These are phyloP conservation scores for Gadopsis marmoratus DNA, from an alignment of 2,797 vertebrate species.

Conservation along the genomic window DNA sequence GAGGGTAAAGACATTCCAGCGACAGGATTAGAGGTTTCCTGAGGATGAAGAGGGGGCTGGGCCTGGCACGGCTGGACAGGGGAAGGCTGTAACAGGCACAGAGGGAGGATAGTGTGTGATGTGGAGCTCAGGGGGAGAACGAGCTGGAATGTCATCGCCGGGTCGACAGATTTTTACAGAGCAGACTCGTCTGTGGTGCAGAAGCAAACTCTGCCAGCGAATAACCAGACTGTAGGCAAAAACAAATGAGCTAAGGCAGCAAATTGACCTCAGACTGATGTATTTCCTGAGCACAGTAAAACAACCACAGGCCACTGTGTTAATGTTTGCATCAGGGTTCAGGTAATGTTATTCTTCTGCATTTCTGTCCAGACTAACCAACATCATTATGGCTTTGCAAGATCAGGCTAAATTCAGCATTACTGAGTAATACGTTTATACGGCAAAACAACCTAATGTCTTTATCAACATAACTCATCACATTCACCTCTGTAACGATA, in stretches of 20 bases:
- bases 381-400: constrained; percentile 14
- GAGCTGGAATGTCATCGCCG: constrained; percentile 43
- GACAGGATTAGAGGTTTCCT: constrained; percentile 72
- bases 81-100: constrained; percentile 60
- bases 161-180: constrained; percentile 54
- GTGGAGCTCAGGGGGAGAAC: constrained; percentile 50
- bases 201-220: constrained; percentile 57
- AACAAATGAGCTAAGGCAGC: constrained; percentile 67
- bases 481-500: neutral
- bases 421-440: neutral
- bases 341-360: constrained; percentile 49
- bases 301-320: constrained; percentile 45
- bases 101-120: constrained; percentile 65
- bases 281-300: constrained; percentile 54
- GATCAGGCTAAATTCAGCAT: neutral
- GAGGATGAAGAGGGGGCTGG: constrained; percentile 35
- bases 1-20: constrained; percentile 55
- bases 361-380: constrained; percentile 35
- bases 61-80: constrained; percentile 36
- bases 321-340: constrained; percentile 33
- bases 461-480: neutral
- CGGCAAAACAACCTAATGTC: neutral
- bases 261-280: constrained; percentile 50
- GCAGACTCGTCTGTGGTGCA: constrained; percentile 38
- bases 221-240: constrained; percentile 55